These are phyloP conservation scores for Thaumetopoea pityocampa DNA, from an alignment of 1,140 invertebrate genomes.

Conservation along the genomic window DNA sequence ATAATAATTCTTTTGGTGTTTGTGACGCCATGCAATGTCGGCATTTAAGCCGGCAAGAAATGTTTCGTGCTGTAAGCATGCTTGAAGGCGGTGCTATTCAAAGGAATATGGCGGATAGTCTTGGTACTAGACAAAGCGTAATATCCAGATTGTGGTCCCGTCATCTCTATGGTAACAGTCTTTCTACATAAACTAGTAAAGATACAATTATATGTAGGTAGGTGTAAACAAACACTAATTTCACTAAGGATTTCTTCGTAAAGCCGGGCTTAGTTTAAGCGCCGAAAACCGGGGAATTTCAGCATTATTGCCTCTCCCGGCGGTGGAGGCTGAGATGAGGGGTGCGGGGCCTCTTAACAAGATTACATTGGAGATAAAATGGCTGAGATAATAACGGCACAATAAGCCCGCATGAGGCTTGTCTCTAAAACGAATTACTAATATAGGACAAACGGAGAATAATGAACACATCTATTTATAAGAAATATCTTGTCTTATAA, in stretches of 20 bases:
- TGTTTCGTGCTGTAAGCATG: no score
- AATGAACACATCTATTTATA: conserved; percentile 13
- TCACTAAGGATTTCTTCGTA: conserved; percentile 45
- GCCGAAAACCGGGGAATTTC: conserved; percentile 63
- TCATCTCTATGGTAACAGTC: not conserved
- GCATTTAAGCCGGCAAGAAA: no score
- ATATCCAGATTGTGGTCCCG: not conserved
- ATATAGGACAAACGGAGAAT: conserved; percentile 44
- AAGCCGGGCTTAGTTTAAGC: conserved; percentile 63
- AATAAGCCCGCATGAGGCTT: conserved; percentile 47
- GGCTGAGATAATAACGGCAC: conserved; percentile 60
- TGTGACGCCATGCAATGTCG: no score
- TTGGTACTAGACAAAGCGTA: no score
- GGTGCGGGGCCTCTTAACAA: conserved; percentile 63
- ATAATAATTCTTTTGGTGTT: no score
- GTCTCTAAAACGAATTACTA: conserved; percentile 68
- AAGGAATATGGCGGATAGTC: no score
- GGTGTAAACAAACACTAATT: conserved; percentile 43
- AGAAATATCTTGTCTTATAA: not conserved
- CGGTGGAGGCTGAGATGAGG: conserved; percentile 22
- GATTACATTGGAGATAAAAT: conserved; percentile 74
- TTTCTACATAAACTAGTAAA: conserved; percentile 3
- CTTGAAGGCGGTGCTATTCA: no score
- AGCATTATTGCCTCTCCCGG: conserved; percentile 55
- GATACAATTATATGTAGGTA: conserved; percentile 2